Evolutionary conservation across 2,888 invertebrate genomes (phyloP).

Genomic region (Ormyrus thymus): DNA sequence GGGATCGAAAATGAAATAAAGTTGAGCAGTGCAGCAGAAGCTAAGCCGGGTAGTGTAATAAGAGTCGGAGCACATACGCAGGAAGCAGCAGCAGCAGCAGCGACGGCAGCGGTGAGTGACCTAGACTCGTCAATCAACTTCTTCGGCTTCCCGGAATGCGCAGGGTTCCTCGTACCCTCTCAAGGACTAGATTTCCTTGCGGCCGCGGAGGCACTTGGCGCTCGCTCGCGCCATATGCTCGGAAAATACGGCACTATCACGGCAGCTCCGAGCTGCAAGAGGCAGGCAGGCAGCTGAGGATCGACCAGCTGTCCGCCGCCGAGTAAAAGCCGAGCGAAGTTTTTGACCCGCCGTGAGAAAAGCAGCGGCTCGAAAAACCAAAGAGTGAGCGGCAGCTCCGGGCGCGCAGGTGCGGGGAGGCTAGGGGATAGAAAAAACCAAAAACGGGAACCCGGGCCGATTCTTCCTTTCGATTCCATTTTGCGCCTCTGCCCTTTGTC

Average conservation of each 20-base stretch:
- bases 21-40: background rate
- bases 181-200: constrained; percentile 52
- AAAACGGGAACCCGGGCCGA: constrained; percentile 8
- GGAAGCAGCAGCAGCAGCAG: background rate
- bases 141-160: constrained; percentile 54
- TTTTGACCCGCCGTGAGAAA: constrained; percentile 46
- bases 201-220: background rate
- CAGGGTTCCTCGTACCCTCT: constrained; percentile 39
- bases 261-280: constrained; percentile 30
- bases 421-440: constrained; percentile 21
- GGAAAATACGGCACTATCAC: constrained; percentile 43
- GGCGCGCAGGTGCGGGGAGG: background rate
- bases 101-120: constrained; percentile 46
- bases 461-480: constrained; percentile 33
- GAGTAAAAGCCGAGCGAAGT: constrained; percentile 1
- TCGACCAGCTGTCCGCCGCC: constrained; percentile 35
- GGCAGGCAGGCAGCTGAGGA: constrained; percentile 36
- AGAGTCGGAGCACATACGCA: background rate
- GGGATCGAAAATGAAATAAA: background rate
- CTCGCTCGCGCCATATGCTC: constrained; percentile 25
- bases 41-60: background rate
- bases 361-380: background rate
- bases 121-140: constrained; percentile 57
- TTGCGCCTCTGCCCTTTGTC: constrained; percentile 12
- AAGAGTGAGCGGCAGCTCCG: background rate